Conservation (phyloP, 1,140 invertebrate species). For the Drosophila triauraria region DNA sequence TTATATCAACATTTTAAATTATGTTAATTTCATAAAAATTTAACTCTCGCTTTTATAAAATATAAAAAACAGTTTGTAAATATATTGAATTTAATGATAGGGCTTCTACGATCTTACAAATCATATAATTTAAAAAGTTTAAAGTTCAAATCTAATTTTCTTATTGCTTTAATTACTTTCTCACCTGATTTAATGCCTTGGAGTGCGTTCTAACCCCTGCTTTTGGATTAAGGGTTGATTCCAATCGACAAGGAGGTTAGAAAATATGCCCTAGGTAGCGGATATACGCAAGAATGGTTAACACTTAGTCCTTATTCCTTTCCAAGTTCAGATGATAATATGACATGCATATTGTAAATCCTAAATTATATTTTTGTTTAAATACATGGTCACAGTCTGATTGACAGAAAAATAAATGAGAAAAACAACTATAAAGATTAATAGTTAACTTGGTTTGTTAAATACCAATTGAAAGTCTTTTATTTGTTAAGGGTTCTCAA, state of each 20-base stretch:
- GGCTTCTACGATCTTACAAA: too few species aligned
- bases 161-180: background rate
- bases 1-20: background rate
- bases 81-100: too few species aligned
- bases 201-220: background rate
- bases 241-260: background rate
- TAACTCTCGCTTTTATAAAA: too few species aligned
- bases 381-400: background rate
- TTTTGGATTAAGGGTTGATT: constrained; percentile 16
- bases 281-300: constrained; percentile 33
- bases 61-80: too few species aligned
- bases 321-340: background rate
- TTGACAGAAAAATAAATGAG: too few species aligned
- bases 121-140: too few species aligned
- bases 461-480: background rate
- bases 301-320: background rate
- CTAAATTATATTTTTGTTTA: background rate
- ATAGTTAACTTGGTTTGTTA: background rate
- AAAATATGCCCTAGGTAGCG: constrained; percentile 13
- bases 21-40: too few species aligned
- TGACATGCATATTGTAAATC: background rate
- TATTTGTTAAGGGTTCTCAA: background rate
- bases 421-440: background rate
- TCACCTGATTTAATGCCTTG: background rate
- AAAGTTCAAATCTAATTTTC: background rate